These are phyloP conservation scores for Lethenteron reissneri DNA, from an alignment of 2,113 vertebrate species.

Conservation along the genomic window DNA sequence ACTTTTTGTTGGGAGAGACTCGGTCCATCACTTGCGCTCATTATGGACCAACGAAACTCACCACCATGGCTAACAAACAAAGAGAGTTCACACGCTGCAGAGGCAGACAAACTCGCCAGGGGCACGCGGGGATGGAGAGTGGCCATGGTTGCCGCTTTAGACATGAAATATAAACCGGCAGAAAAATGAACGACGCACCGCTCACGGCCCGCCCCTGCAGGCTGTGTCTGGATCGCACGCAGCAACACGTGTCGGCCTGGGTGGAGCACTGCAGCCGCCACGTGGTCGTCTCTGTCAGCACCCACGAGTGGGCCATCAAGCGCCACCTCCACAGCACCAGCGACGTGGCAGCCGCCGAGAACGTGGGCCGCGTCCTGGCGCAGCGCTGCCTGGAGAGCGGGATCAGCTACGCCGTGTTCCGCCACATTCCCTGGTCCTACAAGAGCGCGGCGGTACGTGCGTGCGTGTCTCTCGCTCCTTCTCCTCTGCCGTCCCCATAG, in stretches of 20 bases:
- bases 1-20: too few species aligned
- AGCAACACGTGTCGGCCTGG: constrained; percentile 40
- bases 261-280: constrained; percentile 30
- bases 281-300: constrained; percentile 55
- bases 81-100: too few species aligned
- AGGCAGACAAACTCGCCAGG: too few species aligned
- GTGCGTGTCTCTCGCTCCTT: too few species aligned
- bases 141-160: too few species aligned
- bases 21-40: too few species aligned
- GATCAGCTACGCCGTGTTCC: constrained; percentile 51
- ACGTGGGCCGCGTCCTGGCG: constrained; percentile 52
- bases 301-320: constrained; percentile 70
- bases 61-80: too few species aligned
- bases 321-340: constrained; percentile 42
- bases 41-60: too few species aligned
- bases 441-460: constrained; percentile 40
- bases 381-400: constrained; percentile 57
- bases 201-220: constrained; percentile 18
- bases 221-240: constrained; percentile 39
- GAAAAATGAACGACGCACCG: too few species aligned
- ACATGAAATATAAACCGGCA: too few species aligned
- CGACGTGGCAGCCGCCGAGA: constrained; percentile 43
- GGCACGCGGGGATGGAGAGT: too few species aligned
- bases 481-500: background rate
- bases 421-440: constrained; percentile 43